phyloP scores from a whole-genome alignment of 2,888 invertebrate species.

The Pterostichus madidus region DNA sequence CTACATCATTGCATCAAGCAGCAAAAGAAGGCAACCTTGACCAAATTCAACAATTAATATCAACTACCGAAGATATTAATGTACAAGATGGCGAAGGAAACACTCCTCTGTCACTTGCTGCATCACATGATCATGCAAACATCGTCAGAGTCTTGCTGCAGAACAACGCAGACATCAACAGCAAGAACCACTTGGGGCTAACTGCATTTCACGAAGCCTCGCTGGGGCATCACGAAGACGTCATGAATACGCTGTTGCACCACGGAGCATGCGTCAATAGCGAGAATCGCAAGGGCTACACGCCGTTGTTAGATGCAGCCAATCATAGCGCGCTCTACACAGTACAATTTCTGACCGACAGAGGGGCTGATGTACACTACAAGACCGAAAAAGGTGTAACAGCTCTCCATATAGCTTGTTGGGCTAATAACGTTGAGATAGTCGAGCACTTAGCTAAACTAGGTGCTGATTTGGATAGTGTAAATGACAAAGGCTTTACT shows the following conservation, averaged over 20 bases:
- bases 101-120: neutral
- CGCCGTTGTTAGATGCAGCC: neutral
- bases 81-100: neutral
- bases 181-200: neutral
- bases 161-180: neutral
- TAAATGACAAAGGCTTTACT: neutral
- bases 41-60: neutral
- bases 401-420: no score
- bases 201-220: neutral
- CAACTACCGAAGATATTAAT: neutral
- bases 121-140: neutral
- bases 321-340: neutral
- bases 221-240: neutral
- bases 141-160: neutral
- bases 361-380: neutral
- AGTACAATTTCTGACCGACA: neutral
- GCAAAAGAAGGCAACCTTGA: neutral
- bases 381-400: no score
- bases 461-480: neutral
- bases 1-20: neutral
- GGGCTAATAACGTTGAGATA: no score
- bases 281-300: neutral
- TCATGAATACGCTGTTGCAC: neutral
- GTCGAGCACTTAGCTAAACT: no score
- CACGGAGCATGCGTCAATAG: neutral